Conservation (phyloP, 2,113 vertebrate species). For the Pseudorectes ferrugineus region DNA sequence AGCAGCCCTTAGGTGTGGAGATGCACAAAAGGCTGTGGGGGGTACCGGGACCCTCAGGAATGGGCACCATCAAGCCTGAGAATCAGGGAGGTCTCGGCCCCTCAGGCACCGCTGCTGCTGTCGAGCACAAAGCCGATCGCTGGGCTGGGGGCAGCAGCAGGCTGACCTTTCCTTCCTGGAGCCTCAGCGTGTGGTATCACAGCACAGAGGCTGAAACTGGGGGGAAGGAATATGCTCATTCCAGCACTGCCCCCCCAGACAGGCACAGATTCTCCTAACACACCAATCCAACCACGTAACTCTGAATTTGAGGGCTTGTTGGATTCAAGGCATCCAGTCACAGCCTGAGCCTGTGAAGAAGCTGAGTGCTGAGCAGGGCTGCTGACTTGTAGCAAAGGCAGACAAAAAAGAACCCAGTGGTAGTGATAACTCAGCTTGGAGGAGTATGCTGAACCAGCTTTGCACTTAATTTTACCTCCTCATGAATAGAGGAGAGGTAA, state of each 20-base stretch:
- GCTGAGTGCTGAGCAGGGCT: not conserved
- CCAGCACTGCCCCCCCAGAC: not conserved
- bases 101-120: not conserved
- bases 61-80: fast-evolving
- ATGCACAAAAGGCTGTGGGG: not conserved
- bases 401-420: not conserved
- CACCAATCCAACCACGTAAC: not conserved
- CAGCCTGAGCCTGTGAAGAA: not conserved
- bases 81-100: not conserved
- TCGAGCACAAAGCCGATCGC: not conserved
- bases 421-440: not conserved
- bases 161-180: conserved; percentile 39
- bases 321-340: not conserved
- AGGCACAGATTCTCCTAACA: not conserved
- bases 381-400: not conserved
- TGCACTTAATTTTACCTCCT: not conserved
- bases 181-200: not conserved
- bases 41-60: not conserved
- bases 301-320: not conserved
- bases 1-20: fast-evolving
- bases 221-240: not conserved
- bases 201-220: not conserved
- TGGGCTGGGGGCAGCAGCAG: not conserved
- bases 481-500: not conserved
- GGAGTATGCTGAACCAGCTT: not conserved